These are phyloP conservation scores for Galerucella nymphaeae DNA, from an alignment of 2,888 invertebrate species.

Conservation along the genomic window DNA sequence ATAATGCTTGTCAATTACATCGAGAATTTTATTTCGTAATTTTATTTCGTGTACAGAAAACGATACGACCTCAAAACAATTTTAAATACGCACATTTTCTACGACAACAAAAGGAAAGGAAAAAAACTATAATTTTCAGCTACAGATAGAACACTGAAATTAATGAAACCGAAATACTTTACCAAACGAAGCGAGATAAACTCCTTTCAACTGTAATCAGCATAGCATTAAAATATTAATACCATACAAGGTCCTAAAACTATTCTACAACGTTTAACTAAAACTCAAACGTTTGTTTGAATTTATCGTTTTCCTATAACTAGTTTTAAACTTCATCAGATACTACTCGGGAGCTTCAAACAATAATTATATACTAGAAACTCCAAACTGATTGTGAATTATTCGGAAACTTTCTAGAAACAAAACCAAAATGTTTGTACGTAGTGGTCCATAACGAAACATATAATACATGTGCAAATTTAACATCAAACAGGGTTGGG, in stretches of 20 bases:
- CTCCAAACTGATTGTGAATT: slow-evolving; percentile 43
- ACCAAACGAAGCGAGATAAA: neutral
- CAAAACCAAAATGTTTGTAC: slow-evolving; percentile 39
- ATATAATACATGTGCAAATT: slow-evolving; percentile 30
- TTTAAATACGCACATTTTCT: no score
- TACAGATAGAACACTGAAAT: no score
- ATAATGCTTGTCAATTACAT: no score
- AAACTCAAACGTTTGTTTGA: slow-evolving; percentile 25
- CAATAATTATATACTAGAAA: slow-evolving; percentile 47
- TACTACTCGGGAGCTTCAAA: slow-evolving; percentile 27
- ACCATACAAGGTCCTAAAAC: slow-evolving; percentile 17
- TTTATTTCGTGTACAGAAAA: no score
- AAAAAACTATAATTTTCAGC: neutral
- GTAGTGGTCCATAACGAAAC: slow-evolving; percentile 31
- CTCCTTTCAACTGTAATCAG: slow-evolving; percentile 14
- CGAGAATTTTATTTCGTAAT: no score
- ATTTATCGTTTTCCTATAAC: slow-evolving; percentile 36
- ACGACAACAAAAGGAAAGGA: neutral
- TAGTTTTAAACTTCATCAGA: slow-evolving; percentile 38
- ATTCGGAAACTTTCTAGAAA: slow-evolving; percentile 40
- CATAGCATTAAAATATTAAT: slow-evolving; percentile 26
- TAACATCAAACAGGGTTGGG: slow-evolving; percentile 1
- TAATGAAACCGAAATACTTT: neutral
- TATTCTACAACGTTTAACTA: slow-evolving; percentile 25
- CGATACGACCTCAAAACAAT: no score